Percentiles rank a stretch among this genome's conserved stretches.
phyloP scores from a whole-genome alignment of 2,113 vertebrate genomes.

The sheep (Ovis aries) region DNA sequence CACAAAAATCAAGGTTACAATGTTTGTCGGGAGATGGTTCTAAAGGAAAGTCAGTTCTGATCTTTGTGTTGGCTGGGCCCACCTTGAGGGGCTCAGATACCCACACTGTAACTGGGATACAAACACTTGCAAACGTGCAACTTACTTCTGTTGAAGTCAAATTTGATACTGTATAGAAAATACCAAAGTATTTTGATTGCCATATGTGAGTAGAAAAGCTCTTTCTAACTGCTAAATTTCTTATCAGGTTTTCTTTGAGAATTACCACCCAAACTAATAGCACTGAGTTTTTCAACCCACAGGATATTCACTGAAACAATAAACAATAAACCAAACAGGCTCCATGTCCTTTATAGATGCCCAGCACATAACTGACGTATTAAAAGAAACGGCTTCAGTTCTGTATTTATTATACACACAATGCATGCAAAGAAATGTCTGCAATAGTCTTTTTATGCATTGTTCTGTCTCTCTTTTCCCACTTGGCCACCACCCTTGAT shows the following conservation, averaged over 20 bases:
- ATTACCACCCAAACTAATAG: not conserved
- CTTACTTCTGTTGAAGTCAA: not conserved
- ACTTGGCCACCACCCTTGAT: not conserved
- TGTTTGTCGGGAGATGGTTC: not conserved
- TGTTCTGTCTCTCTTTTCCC: not conserved
- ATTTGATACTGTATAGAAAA: not conserved
- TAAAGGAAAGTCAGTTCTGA: not conserved
- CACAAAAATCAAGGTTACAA: not conserved
- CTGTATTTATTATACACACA: not conserved
- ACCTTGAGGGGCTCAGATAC: not conserved
- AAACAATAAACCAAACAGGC: not conserved
- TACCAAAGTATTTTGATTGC: not conserved
- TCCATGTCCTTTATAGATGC: not conserved
- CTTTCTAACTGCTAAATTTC: not conserved
- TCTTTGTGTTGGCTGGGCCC: not conserved
- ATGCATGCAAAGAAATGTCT: not conserved
- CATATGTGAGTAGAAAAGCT: not conserved
- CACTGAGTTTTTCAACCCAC: not conserved
- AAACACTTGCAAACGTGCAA: not conserved
- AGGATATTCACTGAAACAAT: not conserved
- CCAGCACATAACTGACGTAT: not conserved
- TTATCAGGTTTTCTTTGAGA: not conserved
- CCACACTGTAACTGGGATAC: not conserved
- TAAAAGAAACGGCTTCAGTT: not conserved
- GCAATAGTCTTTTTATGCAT: not conserved